Evolutionary conservation across 1,140 invertebrate genomes (phyloP), one percentile per base, ranked within the genome.

Genomic region (Helicoverpa armigera): DNA sequence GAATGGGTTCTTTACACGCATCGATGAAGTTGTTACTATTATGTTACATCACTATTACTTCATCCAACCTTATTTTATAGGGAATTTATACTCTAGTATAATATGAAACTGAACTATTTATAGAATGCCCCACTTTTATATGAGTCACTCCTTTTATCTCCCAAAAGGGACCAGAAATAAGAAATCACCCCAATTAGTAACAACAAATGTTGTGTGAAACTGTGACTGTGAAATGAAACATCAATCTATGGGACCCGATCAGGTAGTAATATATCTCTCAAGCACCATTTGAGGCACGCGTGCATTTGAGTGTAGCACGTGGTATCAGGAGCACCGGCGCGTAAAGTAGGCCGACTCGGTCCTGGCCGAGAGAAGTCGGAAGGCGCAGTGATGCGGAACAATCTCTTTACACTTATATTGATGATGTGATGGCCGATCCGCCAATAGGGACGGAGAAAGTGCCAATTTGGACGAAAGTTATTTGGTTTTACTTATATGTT

Each of bases 321-420:
- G 85, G 80, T 82, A 35, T 51, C 58, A 80, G 76, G 79, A 81
- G 77, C 67, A 82, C 23, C 58, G 83, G 65, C 50, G 80, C 77
- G 79, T 79, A 86, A 88, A 88, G 76, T 88, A 80, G 86, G 85
- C 50, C 85, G 83, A 85, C 81, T 54, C 82, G 82, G 50, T 72
- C 50, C 69, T 72, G 18, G n/a, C 50, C 56, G 81, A 65, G 60
- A 67, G 29, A 29, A 67, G n/a, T 50, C 10, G 16, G 29, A 16
- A 50, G 58, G 70, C 43, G 70, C 70, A 73, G 1, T 58, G 29
- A 73, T 56, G 23, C 53, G 31, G 31, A 73, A 73, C 35, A 58
- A 73, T 58, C 70, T 73, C 70, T 43, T 73, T 35, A 58, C 70
- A 58, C 70, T 48, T 69, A 23, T 69, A 18, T 69, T 51, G 65